Conservation (phyloP, 2,113 vertebrate species). For the Neomonachus schauinslandi region DNA sequence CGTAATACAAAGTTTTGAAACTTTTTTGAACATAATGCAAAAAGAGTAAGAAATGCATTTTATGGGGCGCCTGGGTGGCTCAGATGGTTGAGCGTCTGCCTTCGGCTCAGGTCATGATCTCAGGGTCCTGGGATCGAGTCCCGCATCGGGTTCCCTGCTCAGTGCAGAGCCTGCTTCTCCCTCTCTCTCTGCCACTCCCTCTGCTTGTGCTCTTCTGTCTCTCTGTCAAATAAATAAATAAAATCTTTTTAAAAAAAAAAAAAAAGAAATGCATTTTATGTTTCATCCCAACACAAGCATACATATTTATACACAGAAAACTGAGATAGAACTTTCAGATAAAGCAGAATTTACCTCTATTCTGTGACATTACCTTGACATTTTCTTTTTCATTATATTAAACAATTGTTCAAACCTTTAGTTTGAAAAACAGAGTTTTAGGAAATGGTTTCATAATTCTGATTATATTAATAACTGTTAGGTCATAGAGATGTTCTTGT, state of each 20-base stretch:
- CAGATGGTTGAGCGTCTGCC: no score
- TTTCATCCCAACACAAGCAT: background rate
- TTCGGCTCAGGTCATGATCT: no score
- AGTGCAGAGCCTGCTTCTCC: no score
- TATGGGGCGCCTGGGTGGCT: no score
- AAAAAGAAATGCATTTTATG: conserved; percentile 49
- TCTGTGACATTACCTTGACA: background rate
- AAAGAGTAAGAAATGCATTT: conserved; percentile 33
- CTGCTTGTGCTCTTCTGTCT: no score
- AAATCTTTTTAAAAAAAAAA: no score
- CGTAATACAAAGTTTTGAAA: conserved; percentile 12
- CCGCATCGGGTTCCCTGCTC: no score
- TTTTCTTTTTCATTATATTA: conserved; percentile 44
- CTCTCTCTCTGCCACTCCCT: no score
- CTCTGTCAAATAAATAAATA: no score
- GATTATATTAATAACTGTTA: conserved; percentile 22
- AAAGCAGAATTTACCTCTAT: background rate
- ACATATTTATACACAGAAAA: conserved; percentile 3
- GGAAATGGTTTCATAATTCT: conserved; percentile 15
- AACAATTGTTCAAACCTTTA: conserved; percentile 19
- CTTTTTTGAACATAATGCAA: background rate
- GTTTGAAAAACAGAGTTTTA: conserved; percentile 22
- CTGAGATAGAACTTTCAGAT: background rate
- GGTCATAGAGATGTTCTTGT: background rate
- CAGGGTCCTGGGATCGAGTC: no score